Percentiles rank a stretch among this genome's conserved stretches.
These are phyloP conservation scores for Heterotilapia buettikoferi DNA, from an alignment of 2,113 vertebrate genomes.

Conservation along the genomic window DNA sequence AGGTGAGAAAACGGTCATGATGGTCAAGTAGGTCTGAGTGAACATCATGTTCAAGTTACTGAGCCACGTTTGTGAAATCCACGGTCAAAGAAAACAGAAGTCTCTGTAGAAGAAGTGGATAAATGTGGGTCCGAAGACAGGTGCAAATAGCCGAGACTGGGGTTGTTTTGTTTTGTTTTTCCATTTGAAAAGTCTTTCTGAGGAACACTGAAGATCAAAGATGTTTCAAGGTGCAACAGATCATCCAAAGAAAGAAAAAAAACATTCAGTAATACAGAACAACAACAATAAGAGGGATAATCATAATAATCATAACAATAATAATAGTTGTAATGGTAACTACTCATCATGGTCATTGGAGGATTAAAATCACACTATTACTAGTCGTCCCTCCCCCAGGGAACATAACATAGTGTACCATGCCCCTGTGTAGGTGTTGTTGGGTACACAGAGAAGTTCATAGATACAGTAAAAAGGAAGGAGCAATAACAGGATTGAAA, in stretches of 20 bases:
- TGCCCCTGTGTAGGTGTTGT: constrained; percentile 32
- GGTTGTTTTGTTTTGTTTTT: not conserved
- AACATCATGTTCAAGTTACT: constrained; percentile 8
- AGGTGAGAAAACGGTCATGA: not conserved
- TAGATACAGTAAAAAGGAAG: constrained; percentile 51
- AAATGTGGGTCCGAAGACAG: not conserved
- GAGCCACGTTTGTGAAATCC: constrained; percentile 25
- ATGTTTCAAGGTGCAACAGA: constrained; percentile 49
- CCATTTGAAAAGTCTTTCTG: constrained; percentile 47
- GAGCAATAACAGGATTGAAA: constrained; percentile 31
- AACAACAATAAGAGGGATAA: constrained; percentile 59
- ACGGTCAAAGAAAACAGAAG: constrained; percentile 11
- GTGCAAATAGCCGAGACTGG: constrained; percentile 1
- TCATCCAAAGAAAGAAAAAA: constrained; percentile 61
- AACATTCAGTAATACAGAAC: constrained; percentile 62
- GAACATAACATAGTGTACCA: constrained; percentile 50
- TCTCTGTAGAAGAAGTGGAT: constrained; percentile 13
- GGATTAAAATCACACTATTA: constrained; percentile 51
- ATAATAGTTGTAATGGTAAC: constrained; percentile 66
- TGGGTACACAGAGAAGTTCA: constrained; percentile 46
- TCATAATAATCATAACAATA: constrained; percentile 62
- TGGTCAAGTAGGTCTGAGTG: constrained; percentile 30
- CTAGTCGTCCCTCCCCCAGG: constrained; percentile 37
- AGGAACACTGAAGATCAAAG: constrained; percentile 40
- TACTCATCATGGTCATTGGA: constrained; percentile 54